Evolutionary conservation across 2,888 invertebrate genomes (phyloP).

Genomic region (Amaurobius ferox): DNA sequence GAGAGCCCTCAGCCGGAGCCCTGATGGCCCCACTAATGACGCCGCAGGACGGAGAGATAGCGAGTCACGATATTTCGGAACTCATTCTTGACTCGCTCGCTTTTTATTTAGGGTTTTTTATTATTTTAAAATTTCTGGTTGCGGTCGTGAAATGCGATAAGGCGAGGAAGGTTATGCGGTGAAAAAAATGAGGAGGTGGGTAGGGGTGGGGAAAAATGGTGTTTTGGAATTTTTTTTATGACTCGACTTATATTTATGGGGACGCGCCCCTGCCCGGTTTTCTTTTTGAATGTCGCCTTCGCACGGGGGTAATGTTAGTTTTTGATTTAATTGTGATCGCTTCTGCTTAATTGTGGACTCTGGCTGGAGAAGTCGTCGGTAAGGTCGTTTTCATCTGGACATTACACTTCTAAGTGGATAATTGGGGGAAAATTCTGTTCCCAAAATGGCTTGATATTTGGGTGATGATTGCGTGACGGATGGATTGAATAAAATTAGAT

Average conservation of each 20-base stretch:
- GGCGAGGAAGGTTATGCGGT: not conserved
- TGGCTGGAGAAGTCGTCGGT: no score
- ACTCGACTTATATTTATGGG: not conserved
- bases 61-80: not conserved
- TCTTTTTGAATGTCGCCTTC: not conserved
- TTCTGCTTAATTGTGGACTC: not conserved
- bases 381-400: no score
- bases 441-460: no score
- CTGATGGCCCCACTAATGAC: slow-evolving; percentile 68
- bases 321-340: slow-evolving; percentile 1
- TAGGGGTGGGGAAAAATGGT: not conserved
- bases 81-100: not conserved
- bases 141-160: not conserved
- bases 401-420: not conserved
- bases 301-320: not conserved
- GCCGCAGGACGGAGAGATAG: slow-evolving; percentile 18
- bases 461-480: no score
- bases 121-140: slow-evolving; percentile 13
- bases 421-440: not conserved
- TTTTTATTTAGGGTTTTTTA: slow-evolving; percentile 16
- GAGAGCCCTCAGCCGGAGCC: slow-evolving; percentile 51
- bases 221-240: slow-evolving; percentile 1
- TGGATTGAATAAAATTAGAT: no score
- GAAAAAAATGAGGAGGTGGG: not conserved
- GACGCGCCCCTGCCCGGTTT: not conserved